Evolutionary conservation across 2,888 invertebrate genomes (phyloP), one percentile per base, ranked within the genome.

Genomic region (Eupithecia subumbrata): DNA sequence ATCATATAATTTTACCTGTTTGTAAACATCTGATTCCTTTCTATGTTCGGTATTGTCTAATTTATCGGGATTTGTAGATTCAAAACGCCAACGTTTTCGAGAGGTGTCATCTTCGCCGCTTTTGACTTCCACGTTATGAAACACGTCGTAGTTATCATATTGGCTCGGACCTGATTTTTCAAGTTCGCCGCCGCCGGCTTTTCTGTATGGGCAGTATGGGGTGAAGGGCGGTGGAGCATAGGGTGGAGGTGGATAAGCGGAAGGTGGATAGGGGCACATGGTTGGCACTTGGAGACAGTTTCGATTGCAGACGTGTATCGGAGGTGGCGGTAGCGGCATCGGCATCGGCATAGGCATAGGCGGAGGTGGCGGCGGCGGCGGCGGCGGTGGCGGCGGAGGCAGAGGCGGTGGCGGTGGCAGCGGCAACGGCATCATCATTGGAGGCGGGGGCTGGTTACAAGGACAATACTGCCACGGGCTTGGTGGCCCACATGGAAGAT

Each of bases 61-160:
- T 3, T 77, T 77, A 14, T 69, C 63, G 25, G 67, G 22, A 56
- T 67, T 56, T 40, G n/a, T 22, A 12, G 71, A 73, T 34, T 78
- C 75, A 40, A 81, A 76, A 69, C 74, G 66, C 75, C 83, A 78
- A 16, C 76, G 12, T 75, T 80, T 80, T 45, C 71, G 71, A 64
- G 78, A 68, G 60, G 73, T 64, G 48, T 82, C 81, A 69, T 79
- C 78, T 37, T 88, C 85, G 11, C 87, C 87, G 78, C 86, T 89
- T 48, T 87, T 86, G 30, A 88, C 75, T 60, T 82, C 82, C 76
- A 89, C 77, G 74, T 89, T 87, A 52, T 89, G 88, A 18, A 87
- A 78, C 72, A 89, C 78, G 75, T 91, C 89, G 74, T 89, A 88
- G 76, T 89, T 87, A 34, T 87, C 85, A 48, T 83, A 82, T 60